Percentiles rank a stretch among this genome's conserved stretches.
Evolutionary conservation across 2,888 invertebrate genomes (phyloP).

Genomic region (Iphiclides podalirius): DNA sequence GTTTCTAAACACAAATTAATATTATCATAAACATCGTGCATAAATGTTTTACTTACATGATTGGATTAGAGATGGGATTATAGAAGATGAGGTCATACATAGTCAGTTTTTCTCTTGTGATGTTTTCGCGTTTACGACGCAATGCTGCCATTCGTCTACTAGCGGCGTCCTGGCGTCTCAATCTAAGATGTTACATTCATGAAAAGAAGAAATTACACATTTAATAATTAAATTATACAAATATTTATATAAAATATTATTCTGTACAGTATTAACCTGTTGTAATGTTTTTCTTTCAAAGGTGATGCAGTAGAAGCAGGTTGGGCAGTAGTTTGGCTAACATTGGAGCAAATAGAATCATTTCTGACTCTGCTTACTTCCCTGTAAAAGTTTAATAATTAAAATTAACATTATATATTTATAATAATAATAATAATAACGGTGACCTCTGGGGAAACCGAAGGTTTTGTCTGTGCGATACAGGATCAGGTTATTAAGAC

Average conservation of each 20-base stretch:
- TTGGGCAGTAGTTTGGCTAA: conserved; percentile 49
- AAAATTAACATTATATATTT: not conserved
- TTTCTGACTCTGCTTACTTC: conserved; percentile 65
- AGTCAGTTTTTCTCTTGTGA: conserved; percentile 83
- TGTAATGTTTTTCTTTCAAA: conserved; percentile 46
- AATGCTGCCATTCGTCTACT: conserved; percentile 52
- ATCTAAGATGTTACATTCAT: too few relatives aligned
- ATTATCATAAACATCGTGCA: too few relatives aligned
- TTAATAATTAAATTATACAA: too few relatives aligned
- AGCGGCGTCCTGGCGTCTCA: conserved; percentile 51
- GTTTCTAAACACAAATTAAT: too few relatives aligned
- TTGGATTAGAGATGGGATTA: conserved; percentile 90
- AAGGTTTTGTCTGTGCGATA: too few relatives aligned
- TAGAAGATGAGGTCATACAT: conserved; percentile 97
- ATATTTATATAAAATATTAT: too few relatives aligned
- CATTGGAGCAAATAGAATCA: conserved; percentile 70
- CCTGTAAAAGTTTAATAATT: conserved; percentile 40
- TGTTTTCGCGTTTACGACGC: conserved; percentile 50
- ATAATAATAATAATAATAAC: too few relatives aligned
- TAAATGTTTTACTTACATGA: conserved; percentile 78
- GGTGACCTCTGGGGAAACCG: too few relatives aligned
- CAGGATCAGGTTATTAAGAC: too few relatives aligned
- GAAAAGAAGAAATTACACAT: too few relatives aligned
- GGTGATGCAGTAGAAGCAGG: conserved; percentile 48
- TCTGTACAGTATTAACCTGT: conserved; percentile 52